Evolutionary conservation across 2,797 vertebrate species (phyloP).

Genomic region (Leucoraja ocellata): DNA sequence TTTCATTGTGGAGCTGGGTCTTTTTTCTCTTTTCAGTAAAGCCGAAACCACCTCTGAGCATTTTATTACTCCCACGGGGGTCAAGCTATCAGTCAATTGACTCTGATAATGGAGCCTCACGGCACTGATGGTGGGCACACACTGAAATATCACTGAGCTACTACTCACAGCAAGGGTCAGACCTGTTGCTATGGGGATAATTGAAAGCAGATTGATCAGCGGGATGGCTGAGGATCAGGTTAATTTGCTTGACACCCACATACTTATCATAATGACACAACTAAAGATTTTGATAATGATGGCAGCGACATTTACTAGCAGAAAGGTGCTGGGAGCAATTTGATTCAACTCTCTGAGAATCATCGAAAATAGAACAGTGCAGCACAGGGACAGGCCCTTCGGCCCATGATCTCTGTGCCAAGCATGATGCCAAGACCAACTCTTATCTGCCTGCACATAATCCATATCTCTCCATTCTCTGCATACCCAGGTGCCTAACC

Average conservation of each 20-base stretch:
- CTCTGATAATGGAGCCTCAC: not conserved
- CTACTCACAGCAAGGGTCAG: not conserved
- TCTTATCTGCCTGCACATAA: no score
- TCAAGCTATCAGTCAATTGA: not conserved
- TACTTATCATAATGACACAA: not conserved
- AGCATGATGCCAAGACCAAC: no score
- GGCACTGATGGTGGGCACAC: not conserved
- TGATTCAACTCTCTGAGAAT: not conserved
- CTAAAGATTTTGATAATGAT: not conserved
- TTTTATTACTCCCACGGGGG: not conserved
- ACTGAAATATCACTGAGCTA: not conserved
- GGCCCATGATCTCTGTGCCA: no score
- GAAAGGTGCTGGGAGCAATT: not conserved
- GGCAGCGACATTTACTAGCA: not conserved
- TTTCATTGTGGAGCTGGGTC: not conserved
- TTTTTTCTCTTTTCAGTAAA: not conserved
- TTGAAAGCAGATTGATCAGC: not conserved
- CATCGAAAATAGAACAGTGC: not conserved
- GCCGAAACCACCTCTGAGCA: not conserved
- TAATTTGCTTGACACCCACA: not conserved
- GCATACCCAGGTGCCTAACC: no score
- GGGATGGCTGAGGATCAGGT: not conserved
- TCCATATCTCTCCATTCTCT: no score
- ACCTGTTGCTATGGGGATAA: not conserved
- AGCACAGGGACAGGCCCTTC: no score